Percentiles rank a stretch among this genome's conserved stretches.
These are phyloP conservation scores for Zelleria hepariella DNA, from an alignment of 2,888 invertebrate genomes.

Conservation along the genomic window DNA sequence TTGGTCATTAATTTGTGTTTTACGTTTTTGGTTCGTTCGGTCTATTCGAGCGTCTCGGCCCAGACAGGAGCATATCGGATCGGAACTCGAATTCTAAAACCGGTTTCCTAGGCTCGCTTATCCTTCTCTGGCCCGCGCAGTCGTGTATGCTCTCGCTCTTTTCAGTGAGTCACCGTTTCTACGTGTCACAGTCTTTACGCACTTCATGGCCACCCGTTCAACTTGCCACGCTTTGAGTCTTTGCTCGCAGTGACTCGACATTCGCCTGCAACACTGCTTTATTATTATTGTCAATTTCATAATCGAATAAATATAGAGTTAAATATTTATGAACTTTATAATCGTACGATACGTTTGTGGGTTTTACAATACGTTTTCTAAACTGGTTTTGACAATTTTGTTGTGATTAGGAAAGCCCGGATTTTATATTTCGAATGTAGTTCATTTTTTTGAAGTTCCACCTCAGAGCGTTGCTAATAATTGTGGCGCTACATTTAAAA, in stretches of 20 bases:
- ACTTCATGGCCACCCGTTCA: constrained; percentile 61
- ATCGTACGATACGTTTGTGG: too few species aligned
- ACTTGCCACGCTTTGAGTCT: neutral
- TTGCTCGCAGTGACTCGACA: neutral
- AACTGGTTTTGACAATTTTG: too few species aligned
- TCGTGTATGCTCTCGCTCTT: constrained; percentile 46
- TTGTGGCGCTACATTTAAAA: too few species aligned
- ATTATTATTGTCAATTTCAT: too few species aligned
- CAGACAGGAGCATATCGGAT: constrained; percentile 69
- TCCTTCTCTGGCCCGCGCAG: constrained; percentile 41
- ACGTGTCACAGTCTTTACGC: constrained; percentile 65
- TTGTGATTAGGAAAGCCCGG: too few species aligned
- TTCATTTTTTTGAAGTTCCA: too few species aligned
- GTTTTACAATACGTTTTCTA: too few species aligned
- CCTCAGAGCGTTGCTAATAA: too few species aligned
- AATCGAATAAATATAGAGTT: too few species aligned
- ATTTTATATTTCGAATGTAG: too few species aligned
- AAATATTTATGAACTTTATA: too few species aligned
- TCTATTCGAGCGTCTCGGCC: constrained; percentile 48
- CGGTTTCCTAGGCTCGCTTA: constrained; percentile 51
- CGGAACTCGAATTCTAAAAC: constrained; percentile 70
- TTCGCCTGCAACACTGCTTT: too few species aligned
- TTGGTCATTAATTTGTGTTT: constrained; percentile 2
- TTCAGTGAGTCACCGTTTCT: constrained; percentile 66
- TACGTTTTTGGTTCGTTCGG: constrained; percentile 27